A percentile compares a stretch with the other conserved stretches of the same genome.
These are phyloP conservation scores for Deilephila elpenor DNA, from an alignment of 2,888 invertebrate species.

Conservation along the genomic window DNA sequence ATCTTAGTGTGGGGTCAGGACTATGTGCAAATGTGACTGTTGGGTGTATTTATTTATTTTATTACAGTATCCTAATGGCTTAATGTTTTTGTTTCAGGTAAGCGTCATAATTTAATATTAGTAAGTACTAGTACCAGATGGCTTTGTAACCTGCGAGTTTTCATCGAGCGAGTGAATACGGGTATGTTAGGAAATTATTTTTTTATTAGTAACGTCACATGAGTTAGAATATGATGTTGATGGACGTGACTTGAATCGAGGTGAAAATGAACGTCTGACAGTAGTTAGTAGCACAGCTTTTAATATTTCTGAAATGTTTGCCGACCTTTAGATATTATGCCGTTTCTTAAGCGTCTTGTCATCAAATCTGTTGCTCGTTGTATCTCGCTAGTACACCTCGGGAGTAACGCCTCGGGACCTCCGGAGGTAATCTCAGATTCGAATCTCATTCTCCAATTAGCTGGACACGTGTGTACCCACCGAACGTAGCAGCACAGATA, in stretches of 20 bases:
- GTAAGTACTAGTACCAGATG: constrained; percentile 40
- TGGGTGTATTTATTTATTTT: too few species aligned
- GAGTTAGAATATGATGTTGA: not conserved
- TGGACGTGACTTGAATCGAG: not conserved
- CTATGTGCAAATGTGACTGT: too few species aligned
- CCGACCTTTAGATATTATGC: not conserved
- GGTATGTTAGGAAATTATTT: not conserved
- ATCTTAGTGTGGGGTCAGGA: too few species aligned
- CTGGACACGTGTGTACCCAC: constrained; percentile 75
- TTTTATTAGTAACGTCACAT: not conserved
- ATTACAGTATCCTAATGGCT: not conserved
- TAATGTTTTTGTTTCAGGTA: constrained; percentile 47
- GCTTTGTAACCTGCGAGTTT: constrained; percentile 16
- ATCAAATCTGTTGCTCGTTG: not conserved
- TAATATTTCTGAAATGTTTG: not conserved
- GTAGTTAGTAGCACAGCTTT: not conserved
- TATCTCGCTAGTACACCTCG: not conserved
- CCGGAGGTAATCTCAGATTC: not conserved
- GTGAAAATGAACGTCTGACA: not conserved
- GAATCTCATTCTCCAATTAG: constrained; percentile 63
- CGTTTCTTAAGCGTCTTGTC: not conserved
- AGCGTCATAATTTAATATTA: constrained; percentile 38
- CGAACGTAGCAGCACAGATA: constrained; percentile 70
- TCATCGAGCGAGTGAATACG: not conserved
- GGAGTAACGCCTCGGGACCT: not conserved